Percentiles rank a stretch among this genome's conserved stretches.
phyloP scores from a whole-genome alignment of 2,888 invertebrate species.

The Trachelus iudaicus region DNA sequence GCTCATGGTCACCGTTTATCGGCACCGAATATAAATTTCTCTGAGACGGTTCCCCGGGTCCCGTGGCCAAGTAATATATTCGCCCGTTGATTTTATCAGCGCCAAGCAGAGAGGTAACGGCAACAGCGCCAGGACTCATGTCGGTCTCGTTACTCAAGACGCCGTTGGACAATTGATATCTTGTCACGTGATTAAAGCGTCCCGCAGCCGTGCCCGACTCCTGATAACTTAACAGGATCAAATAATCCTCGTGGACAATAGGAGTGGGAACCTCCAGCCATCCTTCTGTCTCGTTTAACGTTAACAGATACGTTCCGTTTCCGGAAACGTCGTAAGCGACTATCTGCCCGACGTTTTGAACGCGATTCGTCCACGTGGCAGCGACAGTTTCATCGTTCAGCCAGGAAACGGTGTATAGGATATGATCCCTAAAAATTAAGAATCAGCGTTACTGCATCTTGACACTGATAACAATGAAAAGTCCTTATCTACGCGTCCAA shows the following conservation, averaged over 20 bases:
- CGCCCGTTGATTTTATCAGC: constrained; percentile 38
- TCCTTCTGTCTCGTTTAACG: constrained; percentile 72
- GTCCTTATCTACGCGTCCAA: not conserved
- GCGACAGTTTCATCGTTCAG: constrained; percentile 74
- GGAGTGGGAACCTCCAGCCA: constrained; percentile 77
- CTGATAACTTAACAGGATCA: constrained; percentile 60
- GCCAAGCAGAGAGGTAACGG: constrained; percentile 40
- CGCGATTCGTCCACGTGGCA: constrained; percentile 86
- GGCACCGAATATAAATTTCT: constrained; percentile 72
- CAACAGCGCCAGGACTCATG: constrained; percentile 43
- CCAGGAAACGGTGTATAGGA: constrained; percentile 81
- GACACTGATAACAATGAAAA: not conserved
- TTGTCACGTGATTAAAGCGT: constrained; percentile 56
- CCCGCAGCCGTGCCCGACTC: constrained; percentile 48
- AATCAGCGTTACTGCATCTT: not conserved
- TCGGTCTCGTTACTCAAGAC: constrained; percentile 39
- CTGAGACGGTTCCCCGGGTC: constrained; percentile 73
- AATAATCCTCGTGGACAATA: constrained; percentile 65
- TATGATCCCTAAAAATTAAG: constrained; percentile 68
- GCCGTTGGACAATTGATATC: constrained; percentile 31
- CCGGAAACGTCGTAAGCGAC: constrained; percentile 69
- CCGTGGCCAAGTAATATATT: constrained; percentile 79
- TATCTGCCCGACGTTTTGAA: constrained; percentile 79
- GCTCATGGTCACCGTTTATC: constrained; percentile 67
- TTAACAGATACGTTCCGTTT: constrained; percentile 57